phyloP scores from a whole-genome alignment of 2,888 invertebrate species.

The Pterobdella sp. region DNA sequence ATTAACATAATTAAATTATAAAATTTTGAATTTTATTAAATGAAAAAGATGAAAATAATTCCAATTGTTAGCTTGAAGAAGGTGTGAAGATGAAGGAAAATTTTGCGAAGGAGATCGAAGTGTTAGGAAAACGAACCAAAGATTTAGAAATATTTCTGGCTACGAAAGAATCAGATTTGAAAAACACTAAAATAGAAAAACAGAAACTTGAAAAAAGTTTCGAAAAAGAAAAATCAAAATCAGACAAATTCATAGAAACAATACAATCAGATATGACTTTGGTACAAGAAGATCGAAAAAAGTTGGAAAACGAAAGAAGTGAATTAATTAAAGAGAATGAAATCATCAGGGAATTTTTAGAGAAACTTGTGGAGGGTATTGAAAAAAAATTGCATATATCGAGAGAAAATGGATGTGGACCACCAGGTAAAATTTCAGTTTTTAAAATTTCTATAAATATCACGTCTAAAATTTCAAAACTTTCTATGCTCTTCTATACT shows the following conservation, averaged over 20 bases:
- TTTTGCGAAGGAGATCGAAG: background rate
- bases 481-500: no score
- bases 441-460: no score
- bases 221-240: conserved; percentile 53
- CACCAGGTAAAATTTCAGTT: no score
- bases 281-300: conserved; percentile 68
- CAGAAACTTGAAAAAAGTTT: conserved; percentile 1
- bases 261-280: conserved; percentile 76
- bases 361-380: background rate
- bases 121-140: background rate
- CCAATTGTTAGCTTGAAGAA: background rate
- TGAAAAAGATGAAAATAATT: no score
- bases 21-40: background rate
- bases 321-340: conserved; percentile 67
- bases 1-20: background rate
- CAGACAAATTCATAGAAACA: conserved; percentile 72
- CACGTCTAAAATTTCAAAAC: no score
- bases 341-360: background rate
- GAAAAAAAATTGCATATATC: background rate
- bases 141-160: background rate
- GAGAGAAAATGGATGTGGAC: no score
- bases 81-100: background rate
- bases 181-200: background rate
- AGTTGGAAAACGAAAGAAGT: conserved; percentile 80
- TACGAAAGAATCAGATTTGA: background rate